phyloP scores from a whole-genome alignment of 2,888 invertebrate species.

The Eueremaeus valkanovi region DNA sequence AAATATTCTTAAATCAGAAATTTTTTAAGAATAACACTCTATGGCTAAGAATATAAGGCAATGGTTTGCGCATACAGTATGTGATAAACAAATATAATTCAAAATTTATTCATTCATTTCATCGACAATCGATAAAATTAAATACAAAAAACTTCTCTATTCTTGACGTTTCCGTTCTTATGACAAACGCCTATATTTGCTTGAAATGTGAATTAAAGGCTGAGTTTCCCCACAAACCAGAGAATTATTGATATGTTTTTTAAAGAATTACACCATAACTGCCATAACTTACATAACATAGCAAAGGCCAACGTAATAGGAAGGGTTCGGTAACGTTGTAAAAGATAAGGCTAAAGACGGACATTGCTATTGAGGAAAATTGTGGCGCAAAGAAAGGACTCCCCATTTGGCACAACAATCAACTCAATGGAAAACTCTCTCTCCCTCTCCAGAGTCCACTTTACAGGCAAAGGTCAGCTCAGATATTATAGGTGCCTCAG shows the following conservation, averaged over 20 bases:
- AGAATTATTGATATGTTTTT: slow-evolving; percentile 17
- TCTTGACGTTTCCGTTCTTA: background rate
- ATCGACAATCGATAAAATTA: background rate
- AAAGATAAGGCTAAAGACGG: too few species aligned
- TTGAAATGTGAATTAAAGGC: background rate
- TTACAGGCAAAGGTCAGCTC: slow-evolving; percentile 1
- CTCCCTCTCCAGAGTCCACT: background rate
- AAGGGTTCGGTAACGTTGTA: background rate
- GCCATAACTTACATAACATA: slow-evolving; percentile 28
- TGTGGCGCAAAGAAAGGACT: background rate
- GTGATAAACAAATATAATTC: too few species aligned
- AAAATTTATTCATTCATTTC: background rate
- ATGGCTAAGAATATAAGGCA: too few species aligned
- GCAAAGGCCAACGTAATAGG: slow-evolving; percentile 14
- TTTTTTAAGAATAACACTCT: too few species aligned
- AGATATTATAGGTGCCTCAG: too few species aligned
- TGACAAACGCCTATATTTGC: background rate
- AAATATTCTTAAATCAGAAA: too few species aligned
- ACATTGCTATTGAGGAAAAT: background rate
- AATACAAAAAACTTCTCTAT: background rate
- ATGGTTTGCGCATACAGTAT: too few species aligned
- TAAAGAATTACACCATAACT: slow-evolving; percentile 21
- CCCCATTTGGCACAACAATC: background rate
- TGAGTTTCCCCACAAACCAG: background rate
- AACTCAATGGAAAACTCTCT: background rate